Evolutionary conservation across 2,888 invertebrate genomes (phyloP).

Genomic region (Bembecia ichneumoniformis): DNA sequence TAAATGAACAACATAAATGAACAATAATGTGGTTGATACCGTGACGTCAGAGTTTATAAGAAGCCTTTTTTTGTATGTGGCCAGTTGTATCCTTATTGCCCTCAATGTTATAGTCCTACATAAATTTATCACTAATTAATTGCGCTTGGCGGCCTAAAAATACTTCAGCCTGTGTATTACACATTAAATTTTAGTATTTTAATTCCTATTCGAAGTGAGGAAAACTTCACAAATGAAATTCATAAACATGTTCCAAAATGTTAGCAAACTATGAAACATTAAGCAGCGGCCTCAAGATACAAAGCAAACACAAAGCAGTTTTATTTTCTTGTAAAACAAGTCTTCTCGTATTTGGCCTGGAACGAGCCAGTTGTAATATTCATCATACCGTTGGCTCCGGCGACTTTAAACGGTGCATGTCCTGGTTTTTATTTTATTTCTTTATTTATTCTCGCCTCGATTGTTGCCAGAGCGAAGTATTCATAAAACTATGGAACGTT

Average conservation of each 20-base stretch:
- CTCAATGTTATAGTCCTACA: no score
- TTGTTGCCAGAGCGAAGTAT: slow-evolving; percentile 56
- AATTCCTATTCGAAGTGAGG: neutral
- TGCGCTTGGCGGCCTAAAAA: no score
- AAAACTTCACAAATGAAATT: neutral
- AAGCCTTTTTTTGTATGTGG: no score
- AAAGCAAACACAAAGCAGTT: slow-evolving; percentile 18
- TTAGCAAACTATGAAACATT: neutral
- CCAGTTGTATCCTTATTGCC: no score
- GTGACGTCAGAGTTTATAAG: no score
- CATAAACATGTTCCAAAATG: neutral
- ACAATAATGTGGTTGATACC: no score
- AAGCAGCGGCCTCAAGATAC: neutral
- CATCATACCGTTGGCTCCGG: slow-evolving; percentile 55
- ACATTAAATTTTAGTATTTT: no score
- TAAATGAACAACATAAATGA: no score
- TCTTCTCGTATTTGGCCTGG: slow-evolving; percentile 38
- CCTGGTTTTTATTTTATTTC: slow-evolving; percentile 36
- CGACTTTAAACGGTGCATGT: slow-evolving; percentile 60
- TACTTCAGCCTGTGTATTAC: no score
- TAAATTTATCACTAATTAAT: no score
- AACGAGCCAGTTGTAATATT: slow-evolving; percentile 53
- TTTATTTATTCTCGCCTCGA: slow-evolving; percentile 56
- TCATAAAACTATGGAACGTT: slow-evolving; percentile 55
- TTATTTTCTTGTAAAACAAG: slow-evolving; percentile 27